Percentiles rank a stretch among this genome's conserved stretches.
phyloP scores from a whole-genome alignment of 2,113 vertebrate genomes.

The Gallinago undulata region DNA sequence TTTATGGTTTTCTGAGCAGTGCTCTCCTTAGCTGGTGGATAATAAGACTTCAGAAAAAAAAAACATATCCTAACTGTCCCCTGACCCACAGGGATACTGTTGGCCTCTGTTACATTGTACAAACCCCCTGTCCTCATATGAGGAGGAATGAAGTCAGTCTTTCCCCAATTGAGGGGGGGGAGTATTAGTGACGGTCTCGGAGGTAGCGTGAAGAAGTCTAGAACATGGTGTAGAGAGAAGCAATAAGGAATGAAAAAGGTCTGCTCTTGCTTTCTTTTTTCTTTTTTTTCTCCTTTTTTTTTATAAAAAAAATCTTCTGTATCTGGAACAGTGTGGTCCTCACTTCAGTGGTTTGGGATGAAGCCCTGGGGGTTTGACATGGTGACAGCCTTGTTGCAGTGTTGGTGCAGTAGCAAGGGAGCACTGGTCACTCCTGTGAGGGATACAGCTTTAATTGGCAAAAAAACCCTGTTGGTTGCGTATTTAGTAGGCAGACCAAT shows the following conservation, averaged over 20 bases:
- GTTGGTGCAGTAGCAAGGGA: not conserved
- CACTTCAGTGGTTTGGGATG: not conserved
- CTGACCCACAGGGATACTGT: not conserved
- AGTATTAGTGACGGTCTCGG: not conserved
- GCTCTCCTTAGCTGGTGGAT: not conserved
- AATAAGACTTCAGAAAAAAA: not conserved
- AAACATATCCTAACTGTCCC: not conserved
- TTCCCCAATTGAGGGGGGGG: not conserved
- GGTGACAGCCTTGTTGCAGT: not conserved
- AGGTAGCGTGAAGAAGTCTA: not conserved
- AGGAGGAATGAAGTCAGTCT: not conserved
- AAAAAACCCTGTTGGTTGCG: not conserved
- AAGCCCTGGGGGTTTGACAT: not conserved
- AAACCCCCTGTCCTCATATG: not conserved
- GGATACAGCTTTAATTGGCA: not conserved
- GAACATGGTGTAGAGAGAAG: not conserved
- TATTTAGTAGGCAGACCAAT: not conserved
- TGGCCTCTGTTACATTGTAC: not conserved
- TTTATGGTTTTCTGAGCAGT: not conserved
- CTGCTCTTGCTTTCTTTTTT: not conserved
- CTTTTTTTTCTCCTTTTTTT: accelerated
- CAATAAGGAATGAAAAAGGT: not conserved
- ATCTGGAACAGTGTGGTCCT: not conserved
- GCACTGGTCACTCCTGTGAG: not conserved
- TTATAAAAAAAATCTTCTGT: not conserved